Evolutionary conservation across 2,888 invertebrate genomes (phyloP).

Genomic region (Drosophila anomalata): DNA sequence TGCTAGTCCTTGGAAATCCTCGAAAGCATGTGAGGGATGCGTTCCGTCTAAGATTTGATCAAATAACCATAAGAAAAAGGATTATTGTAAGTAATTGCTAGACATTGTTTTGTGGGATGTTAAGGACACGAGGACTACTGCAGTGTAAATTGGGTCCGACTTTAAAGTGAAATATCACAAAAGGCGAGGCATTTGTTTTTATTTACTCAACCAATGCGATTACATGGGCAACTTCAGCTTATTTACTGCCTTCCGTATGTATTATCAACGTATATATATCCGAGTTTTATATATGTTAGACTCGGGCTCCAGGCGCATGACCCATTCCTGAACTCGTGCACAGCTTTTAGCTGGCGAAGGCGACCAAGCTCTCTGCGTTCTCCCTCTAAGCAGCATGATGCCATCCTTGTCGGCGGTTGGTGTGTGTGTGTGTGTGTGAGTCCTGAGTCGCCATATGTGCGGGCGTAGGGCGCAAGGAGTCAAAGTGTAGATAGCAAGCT

Average conservation of each 20-base stretch:
- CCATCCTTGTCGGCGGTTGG: constrained; percentile 58
- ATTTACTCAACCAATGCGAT: constrained; percentile 51
- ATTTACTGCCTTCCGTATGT: constrained; percentile 59
- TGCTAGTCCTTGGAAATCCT: constrained; percentile 14
- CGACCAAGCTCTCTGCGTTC: constrained; percentile 58
- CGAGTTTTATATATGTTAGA: constrained; percentile 39
- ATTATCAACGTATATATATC: constrained; percentile 45
- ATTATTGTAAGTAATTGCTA: constrained; percentile 76
- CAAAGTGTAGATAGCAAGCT: constrained; percentile 73
- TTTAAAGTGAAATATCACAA: constrained; percentile 38
- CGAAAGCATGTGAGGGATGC: constrained; percentile 41
- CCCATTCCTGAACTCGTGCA: constrained; percentile 79
- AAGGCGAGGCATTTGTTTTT: constrained; percentile 46
- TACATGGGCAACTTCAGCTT: constrained; percentile 35
- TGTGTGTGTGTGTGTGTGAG: constrained; percentile 15
- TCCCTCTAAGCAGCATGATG: constrained; percentile 68
- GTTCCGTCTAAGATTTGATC: constrained; percentile 69
- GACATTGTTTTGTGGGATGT: constrained; percentile 46
- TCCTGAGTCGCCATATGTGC: constrained; percentile 30
- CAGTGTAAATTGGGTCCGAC: constrained; percentile 30
- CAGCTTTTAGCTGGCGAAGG: constrained; percentile 59
- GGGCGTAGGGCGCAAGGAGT: constrained; percentile 62
- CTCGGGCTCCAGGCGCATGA: constrained; percentile 78
- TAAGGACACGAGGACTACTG: constrained; percentile 8
- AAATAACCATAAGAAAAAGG: constrained; percentile 67